Evolutionary conservation across 1,140 invertebrate genomes (phyloP).

Genomic region (Heliothis subflexa): DNA sequence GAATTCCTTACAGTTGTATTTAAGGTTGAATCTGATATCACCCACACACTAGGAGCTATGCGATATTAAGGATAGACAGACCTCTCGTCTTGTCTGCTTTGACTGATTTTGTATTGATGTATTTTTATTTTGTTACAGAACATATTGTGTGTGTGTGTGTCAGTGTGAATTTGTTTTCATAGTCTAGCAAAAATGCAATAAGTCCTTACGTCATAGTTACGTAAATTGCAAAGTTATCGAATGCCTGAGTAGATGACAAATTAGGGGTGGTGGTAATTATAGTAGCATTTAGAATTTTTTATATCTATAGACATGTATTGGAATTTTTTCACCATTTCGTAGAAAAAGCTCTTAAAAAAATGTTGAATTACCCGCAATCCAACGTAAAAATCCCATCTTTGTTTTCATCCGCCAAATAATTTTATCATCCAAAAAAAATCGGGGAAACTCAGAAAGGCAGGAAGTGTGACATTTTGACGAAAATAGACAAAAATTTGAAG

Average conservation of each 20-base stretch:
- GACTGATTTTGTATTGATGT: conserved; percentile 33
- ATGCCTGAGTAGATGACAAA: too few species aligned
- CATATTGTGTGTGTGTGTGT: neutral
- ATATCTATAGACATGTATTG: too few species aligned
- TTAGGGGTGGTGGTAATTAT: too few species aligned
- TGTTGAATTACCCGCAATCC: too few species aligned
- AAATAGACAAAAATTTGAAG: conserved; percentile 30
- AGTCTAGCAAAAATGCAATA: too few species aligned
- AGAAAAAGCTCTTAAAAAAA: too few species aligned
- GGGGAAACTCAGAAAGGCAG: conserved; percentile 9
- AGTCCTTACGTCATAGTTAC: too few species aligned
- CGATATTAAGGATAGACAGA: conserved; percentile 51
- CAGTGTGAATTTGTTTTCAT: too few species aligned
- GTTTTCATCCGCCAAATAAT: neutral
- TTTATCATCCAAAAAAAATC: conserved; percentile 19
- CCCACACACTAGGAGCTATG: conserved; percentile 44
- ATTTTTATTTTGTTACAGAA: neutral
- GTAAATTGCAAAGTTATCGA: too few species aligned
- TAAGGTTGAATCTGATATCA: conserved; percentile 31
- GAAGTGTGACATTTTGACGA: conserved; percentile 25
- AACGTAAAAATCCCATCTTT: too few species aligned
- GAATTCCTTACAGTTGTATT: conserved; percentile 22
- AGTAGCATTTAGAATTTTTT: too few species aligned
- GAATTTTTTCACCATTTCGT: too few species aligned
- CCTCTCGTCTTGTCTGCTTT: conserved; percentile 15